These are phyloP conservation scores for Jordanella pulchra DNA, from an alignment of 2,797 vertebrate genomes.

Conservation along the genomic window DNA sequence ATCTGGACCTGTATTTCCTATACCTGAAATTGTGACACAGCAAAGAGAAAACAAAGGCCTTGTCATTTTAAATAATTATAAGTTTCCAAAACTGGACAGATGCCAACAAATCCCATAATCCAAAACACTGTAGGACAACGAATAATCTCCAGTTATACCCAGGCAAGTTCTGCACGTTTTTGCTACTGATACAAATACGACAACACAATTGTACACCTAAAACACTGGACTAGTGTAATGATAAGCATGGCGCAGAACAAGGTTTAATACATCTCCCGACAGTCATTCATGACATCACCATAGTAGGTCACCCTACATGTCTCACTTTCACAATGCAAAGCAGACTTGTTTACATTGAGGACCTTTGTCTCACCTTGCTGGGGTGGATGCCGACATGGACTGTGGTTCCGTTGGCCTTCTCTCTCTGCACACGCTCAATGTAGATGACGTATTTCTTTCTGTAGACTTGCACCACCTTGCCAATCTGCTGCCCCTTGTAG, in stretches of 20 bases:
- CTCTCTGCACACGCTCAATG: constrained; percentile 93
- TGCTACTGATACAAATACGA: not conserved
- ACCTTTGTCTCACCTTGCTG: constrained; percentile 85
- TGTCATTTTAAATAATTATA: not conserved
- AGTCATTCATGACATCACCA: too few species aligned
- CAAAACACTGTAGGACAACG: not conserved
- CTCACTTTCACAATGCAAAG: not conserved
- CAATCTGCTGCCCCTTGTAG: constrained; percentile 96
- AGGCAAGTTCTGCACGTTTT: not conserved
- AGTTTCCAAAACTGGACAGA: not conserved
- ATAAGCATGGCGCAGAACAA: not conserved
- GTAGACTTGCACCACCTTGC: constrained; percentile 96
- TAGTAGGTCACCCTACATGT: not conserved
- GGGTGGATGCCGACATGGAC: constrained; percentile 95
- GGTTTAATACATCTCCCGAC: not conserved
- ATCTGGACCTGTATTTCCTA: too few species aligned
- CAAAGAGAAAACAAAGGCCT: not conserved
- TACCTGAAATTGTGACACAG: not conserved
- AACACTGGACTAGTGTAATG: not conserved
- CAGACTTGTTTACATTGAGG: not conserved
- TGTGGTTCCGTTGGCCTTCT: constrained; percentile 95
- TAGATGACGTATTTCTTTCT: constrained; percentile 96
- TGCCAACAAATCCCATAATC: not conserved
- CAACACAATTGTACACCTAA: not conserved
- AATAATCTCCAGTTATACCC: not conserved